Base-by-base conservation (phyloP, 1,140 invertebrate species). In the Cydia pomonella region DNA sequence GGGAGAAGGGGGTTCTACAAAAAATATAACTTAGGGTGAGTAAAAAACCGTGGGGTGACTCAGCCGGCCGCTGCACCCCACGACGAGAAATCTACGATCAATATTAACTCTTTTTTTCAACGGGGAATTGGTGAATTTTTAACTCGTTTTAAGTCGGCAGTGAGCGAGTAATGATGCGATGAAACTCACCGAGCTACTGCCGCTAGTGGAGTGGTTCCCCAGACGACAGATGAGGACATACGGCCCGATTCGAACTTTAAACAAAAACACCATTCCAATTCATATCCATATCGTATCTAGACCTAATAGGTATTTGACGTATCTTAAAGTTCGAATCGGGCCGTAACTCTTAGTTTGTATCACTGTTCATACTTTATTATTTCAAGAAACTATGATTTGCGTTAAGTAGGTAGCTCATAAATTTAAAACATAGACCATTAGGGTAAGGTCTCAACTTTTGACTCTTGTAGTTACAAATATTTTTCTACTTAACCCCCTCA, bases 21-120 rank as follows among this genome's bases (percentile, higher is more conserved):
- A 93, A 93, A 93, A 93, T 93, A 92, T 92, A 93, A 92, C 92
- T 92, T 92, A 93, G 93, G 92, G 93, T 93, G 92, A 92, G 92
- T 93, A 93, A 93, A 93, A 93, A 92, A 90, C 89, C 91, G 88
- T 92, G 90, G 93, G 93, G 93, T 93, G 92, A 93, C 88, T 93
- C 93, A 93, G 87, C 91, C 91, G 90, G 90, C 91, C 90, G 91
- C 84, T 91, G 91, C 89, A 91, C 91, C 90, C 90, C 90, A 91
- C 90, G 86, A 90, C 84, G 92, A 89, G 90, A 92, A 93, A 93
- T 92, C 91, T 89, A 90, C 93, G 93, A 93, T 93, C 93, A 93
- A 93, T 93, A 93, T 93, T 93, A 93, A 93, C 93, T 93, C 93
- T 93, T 93, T 93, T 93, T 93, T 92, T 91, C 82, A 88, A 91